phyloP scores from a whole-genome alignment of 2,888 invertebrate genomes.

The Dryocosmus kuriphilus region DNA sequence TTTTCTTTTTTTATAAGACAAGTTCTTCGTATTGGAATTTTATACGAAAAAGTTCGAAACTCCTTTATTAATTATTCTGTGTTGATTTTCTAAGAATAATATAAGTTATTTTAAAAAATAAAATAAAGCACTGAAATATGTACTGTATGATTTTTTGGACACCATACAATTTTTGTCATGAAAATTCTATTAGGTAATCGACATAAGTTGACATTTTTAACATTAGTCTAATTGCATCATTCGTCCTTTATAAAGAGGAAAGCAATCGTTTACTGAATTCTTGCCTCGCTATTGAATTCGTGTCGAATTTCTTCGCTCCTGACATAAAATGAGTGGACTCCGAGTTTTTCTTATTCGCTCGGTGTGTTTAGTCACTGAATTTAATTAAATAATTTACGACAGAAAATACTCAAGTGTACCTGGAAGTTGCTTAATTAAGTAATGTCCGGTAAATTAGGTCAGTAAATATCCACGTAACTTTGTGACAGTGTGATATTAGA shows the following conservation, averaged over 20 bases:
- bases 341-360: background rate
- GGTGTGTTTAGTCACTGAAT: slow-evolving; percentile 21
- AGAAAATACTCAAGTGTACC: background rate
- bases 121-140: too few species aligned
- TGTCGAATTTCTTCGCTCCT: background rate
- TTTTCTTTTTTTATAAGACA: background rate
- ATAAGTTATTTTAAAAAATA: too few species aligned
- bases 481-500: background rate
- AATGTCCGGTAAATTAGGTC: background rate
- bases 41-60: background rate
- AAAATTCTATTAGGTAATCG: too few species aligned
- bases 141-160: too few species aligned
- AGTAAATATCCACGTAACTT: background rate
- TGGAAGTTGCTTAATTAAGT: background rate
- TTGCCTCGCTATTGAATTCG: background rate
- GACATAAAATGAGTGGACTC: background rate
- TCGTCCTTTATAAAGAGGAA: slow-evolving; percentile 14
- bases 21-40: background rate
- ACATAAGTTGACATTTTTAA: too few species aligned
- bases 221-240: background rate
- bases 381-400: slow-evolving; percentile 13
- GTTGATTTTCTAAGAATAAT: too few species aligned
- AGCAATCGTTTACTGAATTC: background rate
- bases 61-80: too few species aligned
- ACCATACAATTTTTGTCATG: too few species aligned